Evolutionary conservation across 2,888 invertebrate species (phyloP).

Genomic region (Xanthostigma xanthostigma): DNA sequence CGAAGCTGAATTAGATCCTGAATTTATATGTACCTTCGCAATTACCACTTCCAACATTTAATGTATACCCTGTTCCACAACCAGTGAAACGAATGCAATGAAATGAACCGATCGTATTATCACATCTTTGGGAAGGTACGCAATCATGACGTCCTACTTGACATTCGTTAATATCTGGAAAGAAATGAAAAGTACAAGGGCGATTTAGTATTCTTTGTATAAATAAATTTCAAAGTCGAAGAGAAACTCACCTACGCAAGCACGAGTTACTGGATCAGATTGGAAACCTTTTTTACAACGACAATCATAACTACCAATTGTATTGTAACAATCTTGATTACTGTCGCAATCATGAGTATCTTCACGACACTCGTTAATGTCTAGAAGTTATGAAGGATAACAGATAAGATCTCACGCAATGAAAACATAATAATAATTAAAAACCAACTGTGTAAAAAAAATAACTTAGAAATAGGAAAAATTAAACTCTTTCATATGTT

Average conservation of each 20-base stretch:
- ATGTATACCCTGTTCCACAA: constrained; percentile 93
- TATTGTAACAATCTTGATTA: constrained; percentile 53
- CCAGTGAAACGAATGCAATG: constrained; percentile 71
- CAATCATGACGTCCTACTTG: constrained; percentile 61
- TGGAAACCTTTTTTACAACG: constrained; percentile 46
- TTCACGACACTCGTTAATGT: constrained; percentile 52
- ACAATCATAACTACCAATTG: constrained; percentile 50
- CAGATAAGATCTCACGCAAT: too few relatives aligned
- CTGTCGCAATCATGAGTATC: constrained; percentile 39
- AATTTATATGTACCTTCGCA: constrained; percentile 56
- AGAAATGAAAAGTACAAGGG: not conserved
- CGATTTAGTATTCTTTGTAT: not conserved
- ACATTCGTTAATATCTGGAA: constrained; percentile 68
- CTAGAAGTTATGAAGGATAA: constrained; percentile 21
- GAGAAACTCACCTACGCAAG: constrained; percentile 40
- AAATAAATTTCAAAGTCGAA: not conserved
- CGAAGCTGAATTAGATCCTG: too few relatives aligned
- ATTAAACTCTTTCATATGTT: too few relatives aligned
- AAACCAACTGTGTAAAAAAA: too few relatives aligned
- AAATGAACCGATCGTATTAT: constrained; percentile 79
- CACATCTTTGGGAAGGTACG: constrained; percentile 63
- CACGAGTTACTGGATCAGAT: constrained; percentile 40
- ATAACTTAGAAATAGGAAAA: too few relatives aligned
- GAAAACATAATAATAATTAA: too few relatives aligned
- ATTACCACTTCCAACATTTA: constrained; percentile 70